A percentile compares a stretch with the other conserved stretches of the same genome.
Conservation (phyloP, 1,140 invertebrate species). For the Cheumatopsyche charites region DNA sequence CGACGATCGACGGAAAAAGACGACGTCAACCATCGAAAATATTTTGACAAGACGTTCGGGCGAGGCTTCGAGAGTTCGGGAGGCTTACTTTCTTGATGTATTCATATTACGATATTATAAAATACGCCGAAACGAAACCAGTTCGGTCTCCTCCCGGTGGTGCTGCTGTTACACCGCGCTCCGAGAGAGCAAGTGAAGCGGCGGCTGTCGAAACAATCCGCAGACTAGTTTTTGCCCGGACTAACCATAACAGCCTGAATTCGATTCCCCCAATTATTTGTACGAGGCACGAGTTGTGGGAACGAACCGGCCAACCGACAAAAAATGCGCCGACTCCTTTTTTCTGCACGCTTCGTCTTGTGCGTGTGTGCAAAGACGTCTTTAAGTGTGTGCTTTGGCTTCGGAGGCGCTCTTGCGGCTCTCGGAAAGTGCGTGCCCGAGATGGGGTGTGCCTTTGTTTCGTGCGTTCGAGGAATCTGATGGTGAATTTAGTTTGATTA, state of each 20-base stretch:
- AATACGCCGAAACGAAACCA: slow-evolving; percentile 23
- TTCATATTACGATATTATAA: slow-evolving; percentile 22
- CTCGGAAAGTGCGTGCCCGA: no score
- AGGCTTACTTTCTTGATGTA: slow-evolving; percentile 34
- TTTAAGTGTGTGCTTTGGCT: no score
- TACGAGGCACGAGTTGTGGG: slow-evolving; percentile 26
- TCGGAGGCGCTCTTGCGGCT: no score
- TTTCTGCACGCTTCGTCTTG: background rate
- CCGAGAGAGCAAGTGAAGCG: background rate
- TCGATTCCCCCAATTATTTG: slow-evolving; percentile 40
- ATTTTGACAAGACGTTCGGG: slow-evolving; percentile 29
- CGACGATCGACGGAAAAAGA: background rate
- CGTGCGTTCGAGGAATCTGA: no score
- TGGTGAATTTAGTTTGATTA: no score
- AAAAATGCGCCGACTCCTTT: background rate
- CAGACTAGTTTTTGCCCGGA: slow-evolving; percentile 34
- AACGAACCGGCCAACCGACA: slow-evolving; percentile 2
- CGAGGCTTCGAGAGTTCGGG: no score
- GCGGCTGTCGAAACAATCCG: slow-evolving; percentile 20
- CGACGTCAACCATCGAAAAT: background rate
- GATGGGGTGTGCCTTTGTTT: no score
- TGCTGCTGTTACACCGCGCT: no score
- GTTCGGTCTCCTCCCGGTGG: background rate
- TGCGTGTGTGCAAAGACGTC: no score
- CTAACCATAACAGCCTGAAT: slow-evolving; percentile 38